These are phyloP conservation scores for Nesoenas mayeri DNA, from an alignment of 2,113 vertebrate species.

Conservation along the genomic window DNA sequence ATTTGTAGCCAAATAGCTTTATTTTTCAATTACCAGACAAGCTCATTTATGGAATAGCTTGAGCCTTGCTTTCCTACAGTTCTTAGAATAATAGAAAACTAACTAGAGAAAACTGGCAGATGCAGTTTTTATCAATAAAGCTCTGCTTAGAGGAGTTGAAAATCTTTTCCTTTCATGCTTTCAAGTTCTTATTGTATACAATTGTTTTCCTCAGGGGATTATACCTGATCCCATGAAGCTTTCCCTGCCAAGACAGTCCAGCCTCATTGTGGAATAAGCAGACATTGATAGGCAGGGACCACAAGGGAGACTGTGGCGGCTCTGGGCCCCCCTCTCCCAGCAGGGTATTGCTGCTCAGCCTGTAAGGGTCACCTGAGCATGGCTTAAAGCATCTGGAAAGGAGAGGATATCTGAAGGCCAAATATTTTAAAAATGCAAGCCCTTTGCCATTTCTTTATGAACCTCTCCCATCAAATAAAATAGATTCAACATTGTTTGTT, in stretches of 20 bases:
- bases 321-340: not conserved
- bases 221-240: conserved; percentile 38
- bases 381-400: conserved; percentile 26
- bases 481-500: conserved; percentile 40
- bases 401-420: conserved; percentile 13
- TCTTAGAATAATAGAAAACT: conserved; percentile 13
- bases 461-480: conserved; percentile 41
- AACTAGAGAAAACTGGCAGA: conserved; percentile 38
- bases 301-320: not conserved
- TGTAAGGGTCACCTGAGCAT: conserved; percentile 14
- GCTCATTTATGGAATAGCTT: not conserved
- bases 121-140: conserved; percentile 6
- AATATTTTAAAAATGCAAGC: conserved; percentile 38
- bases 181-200: conserved; percentile 34
- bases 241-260: conserved; percentile 42
- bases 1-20: conserved; percentile 14
- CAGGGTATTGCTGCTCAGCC: conserved; percentile 31
- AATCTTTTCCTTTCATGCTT: conserved; percentile 52
- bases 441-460: conserved; percentile 59
- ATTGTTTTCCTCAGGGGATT: conserved; percentile 46
- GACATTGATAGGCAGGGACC: conserved; percentile 25
- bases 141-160: conserved; percentile 10
- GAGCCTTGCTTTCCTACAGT: not conserved
- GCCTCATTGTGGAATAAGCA: not conserved
- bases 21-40: conserved; percentile 28